A percentile compares a stretch with the other conserved stretches of the same genome.
Evolutionary conservation across 2,888 invertebrate species (phyloP).

Genomic region (Xanthorhoe spadicearia): DNA sequence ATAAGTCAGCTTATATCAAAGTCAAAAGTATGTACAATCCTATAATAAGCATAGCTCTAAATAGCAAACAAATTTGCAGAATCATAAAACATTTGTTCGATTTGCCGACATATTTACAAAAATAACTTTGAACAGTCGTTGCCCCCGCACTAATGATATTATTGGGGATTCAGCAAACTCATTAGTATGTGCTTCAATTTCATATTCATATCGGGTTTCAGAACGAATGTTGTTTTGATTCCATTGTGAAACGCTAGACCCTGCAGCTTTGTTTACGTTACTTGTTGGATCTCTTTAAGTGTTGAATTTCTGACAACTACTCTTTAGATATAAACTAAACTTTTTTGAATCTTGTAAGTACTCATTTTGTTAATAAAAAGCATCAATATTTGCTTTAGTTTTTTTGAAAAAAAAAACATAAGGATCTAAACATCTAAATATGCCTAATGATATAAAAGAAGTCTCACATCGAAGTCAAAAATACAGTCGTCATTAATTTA

Average conservation of each 20-base stretch:
- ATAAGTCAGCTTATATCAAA: neutral
- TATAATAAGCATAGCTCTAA: neutral
- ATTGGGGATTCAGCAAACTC: slow-evolving; percentile 19
- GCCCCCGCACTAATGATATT: slow-evolving; percentile 19
- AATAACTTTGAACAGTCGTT: slow-evolving; percentile 1
- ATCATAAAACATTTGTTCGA: neutral
- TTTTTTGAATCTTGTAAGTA: no score
- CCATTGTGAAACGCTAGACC: neutral
- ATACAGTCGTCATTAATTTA: no score
- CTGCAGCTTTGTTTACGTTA: neutral
- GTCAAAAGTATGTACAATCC: no score
- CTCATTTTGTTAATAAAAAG: no score
- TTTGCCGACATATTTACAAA: neutral
- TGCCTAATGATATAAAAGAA: no score
- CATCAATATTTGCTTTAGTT: no score
- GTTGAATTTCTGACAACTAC: neutral
- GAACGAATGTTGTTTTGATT: neutral
- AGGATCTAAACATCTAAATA: no score
- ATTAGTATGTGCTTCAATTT: slow-evolving; percentile 23
- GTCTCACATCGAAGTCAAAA: no score
- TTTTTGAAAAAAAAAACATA: no score
- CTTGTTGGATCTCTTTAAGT: neutral
- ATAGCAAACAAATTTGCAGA: neutral
- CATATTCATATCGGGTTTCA: slow-evolving; percentile 21
- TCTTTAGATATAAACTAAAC: neutral